Percentiles rank a stretch among this genome's conserved stretches.
Evolutionary conservation across 2,888 invertebrate species (phyloP).

Genomic region (Coleophora deauratella): DNA sequence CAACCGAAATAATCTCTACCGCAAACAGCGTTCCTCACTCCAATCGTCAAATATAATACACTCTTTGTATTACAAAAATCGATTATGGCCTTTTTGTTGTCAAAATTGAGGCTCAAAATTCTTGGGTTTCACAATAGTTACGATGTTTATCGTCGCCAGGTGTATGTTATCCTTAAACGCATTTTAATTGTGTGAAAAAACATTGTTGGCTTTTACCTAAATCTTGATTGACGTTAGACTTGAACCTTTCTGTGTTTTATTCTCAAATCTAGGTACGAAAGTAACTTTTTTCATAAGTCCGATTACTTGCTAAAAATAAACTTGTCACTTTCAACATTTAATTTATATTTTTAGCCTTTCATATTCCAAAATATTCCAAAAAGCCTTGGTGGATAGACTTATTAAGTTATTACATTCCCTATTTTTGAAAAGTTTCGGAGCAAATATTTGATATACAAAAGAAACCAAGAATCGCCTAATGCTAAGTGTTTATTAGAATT

Average conservation of each 20-base stretch:
- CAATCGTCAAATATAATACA: constrained; percentile 71
- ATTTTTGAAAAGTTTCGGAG: too few relatives aligned
- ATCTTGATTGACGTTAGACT: too few relatives aligned
- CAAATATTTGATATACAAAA: too few relatives aligned
- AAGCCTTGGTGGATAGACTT: too few relatives aligned
- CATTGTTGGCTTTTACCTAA: constrained; percentile 11
- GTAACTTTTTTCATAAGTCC: too few relatives aligned
- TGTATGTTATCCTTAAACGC: constrained; percentile 55
- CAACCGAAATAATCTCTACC: constrained; percentile 73
- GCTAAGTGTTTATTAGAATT: too few relatives aligned
- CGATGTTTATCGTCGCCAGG: constrained; percentile 69
- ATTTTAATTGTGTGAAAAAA: constrained; percentile 59
- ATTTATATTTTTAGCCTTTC: too few relatives aligned
- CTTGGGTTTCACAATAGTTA: constrained; percentile 68
- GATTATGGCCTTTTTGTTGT: constrained; percentile 74
- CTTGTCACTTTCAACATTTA: too few relatives aligned
- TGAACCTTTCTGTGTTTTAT: constrained; percentile 5
- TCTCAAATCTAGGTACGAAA: constrained; percentile 18
- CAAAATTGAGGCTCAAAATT: constrained; percentile 71
- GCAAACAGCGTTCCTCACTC: constrained; percentile 69
- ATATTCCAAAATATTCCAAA: too few relatives aligned
- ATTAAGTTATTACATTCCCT: too few relatives aligned
- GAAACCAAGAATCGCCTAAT: too few relatives aligned
- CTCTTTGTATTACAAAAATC: constrained; percentile 65
- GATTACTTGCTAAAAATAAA: too few relatives aligned